A percentile compares a stretch with the other conserved stretches of the same genome.
Conservation (phyloP, 2,113 vertebrate genomes). For the Osmerus mordax region DNA sequence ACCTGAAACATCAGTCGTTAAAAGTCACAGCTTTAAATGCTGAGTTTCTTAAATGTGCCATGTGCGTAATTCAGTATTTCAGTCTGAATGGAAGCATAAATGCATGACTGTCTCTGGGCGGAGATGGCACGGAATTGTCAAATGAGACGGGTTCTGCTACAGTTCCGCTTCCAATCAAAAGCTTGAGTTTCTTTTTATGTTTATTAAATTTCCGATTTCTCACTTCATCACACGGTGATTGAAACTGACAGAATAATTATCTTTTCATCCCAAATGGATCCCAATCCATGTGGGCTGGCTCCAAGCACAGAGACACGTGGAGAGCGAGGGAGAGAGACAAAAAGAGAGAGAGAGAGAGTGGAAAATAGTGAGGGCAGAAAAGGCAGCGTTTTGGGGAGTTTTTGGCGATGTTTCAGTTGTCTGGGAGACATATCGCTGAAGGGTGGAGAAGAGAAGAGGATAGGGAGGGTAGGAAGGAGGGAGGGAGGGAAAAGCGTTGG, state of each 20-base stretch:
- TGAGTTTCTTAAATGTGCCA: conserved; percentile 41
- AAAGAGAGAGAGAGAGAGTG: conserved; percentile 12
- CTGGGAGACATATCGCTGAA: conserved; percentile 73
- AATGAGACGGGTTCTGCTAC: conserved; percentile 45
- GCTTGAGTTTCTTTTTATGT: conserved; percentile 65
- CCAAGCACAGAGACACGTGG: conserved; percentile 57
- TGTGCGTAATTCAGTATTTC: conserved; percentile 43
- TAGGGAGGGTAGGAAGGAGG: conserved; percentile 51
- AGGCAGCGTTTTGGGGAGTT: conserved; percentile 61
- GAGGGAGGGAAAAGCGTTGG: conserved; percentile 34
- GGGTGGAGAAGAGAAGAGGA: conserved; percentile 57
- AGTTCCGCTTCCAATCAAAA: conserved; percentile 60
- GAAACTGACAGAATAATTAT: conserved; percentile 79
- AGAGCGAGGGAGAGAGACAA: conserved; percentile 32
- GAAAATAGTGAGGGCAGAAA: conserved; percentile 34
- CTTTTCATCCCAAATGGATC: conserved; percentile 78
- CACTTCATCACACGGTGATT: conserved; percentile 70
- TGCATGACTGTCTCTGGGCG: conserved; percentile 43
- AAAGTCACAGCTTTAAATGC: neutral
- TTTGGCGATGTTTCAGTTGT: conserved; percentile 78
- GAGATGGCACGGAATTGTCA: conserved; percentile 49
- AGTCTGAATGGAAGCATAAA: conserved; percentile 47
- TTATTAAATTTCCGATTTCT: conserved; percentile 74
- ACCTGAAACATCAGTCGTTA: neutral
- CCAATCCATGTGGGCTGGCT: conserved; percentile 73